These are phyloP conservation scores for Desoria tigrina DNA, from an alignment of 2,888 invertebrate species.

Conservation along the genomic window DNA sequence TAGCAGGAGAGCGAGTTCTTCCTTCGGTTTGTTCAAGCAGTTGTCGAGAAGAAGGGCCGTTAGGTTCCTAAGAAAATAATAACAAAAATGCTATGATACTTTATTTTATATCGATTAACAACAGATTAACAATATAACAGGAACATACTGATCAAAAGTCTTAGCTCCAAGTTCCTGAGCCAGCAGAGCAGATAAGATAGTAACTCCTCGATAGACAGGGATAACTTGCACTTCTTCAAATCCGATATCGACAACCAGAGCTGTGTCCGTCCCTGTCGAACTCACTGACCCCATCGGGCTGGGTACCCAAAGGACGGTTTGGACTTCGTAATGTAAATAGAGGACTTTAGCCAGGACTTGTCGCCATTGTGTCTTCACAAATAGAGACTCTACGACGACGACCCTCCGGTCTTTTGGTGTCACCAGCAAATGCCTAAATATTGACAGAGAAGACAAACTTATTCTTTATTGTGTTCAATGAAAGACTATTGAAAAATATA, in stretches of 20 bases:
- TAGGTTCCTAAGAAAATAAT: constrained; percentile 52
- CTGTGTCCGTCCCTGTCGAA: constrained; percentile 78
- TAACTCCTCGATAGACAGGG: constrained; percentile 83
- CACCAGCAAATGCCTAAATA: constrained; percentile 75
- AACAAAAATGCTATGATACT: no score
- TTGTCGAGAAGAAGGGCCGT: constrained; percentile 56
- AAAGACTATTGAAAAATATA: no score
- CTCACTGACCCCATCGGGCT: constrained; percentile 80
- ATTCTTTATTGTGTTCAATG: neutral
- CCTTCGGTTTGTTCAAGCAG: constrained; percentile 58
- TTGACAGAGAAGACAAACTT: constrained; percentile 5
- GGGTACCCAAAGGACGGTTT: constrained; percentile 78
- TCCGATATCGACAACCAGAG: constrained; percentile 84
- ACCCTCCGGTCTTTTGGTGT: constrained; percentile 92
- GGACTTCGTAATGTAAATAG: constrained; percentile 89
- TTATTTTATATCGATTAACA: constrained; percentile 9
- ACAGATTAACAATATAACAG: neutral
- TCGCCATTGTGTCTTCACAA: constrained; percentile 77
- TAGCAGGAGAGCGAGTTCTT: constrained; percentile 50
- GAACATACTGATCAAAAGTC: constrained; percentile 68
- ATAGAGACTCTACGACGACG: constrained; percentile 85
- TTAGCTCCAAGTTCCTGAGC: constrained; percentile 75
- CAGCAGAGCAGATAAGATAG: constrained; percentile 80
- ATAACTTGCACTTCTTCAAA: constrained; percentile 77
- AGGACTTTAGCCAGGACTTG: constrained; percentile 87